phyloP scores from a whole-genome alignment of 1,140 invertebrate genomes.

The Bombus superbus region DNA sequence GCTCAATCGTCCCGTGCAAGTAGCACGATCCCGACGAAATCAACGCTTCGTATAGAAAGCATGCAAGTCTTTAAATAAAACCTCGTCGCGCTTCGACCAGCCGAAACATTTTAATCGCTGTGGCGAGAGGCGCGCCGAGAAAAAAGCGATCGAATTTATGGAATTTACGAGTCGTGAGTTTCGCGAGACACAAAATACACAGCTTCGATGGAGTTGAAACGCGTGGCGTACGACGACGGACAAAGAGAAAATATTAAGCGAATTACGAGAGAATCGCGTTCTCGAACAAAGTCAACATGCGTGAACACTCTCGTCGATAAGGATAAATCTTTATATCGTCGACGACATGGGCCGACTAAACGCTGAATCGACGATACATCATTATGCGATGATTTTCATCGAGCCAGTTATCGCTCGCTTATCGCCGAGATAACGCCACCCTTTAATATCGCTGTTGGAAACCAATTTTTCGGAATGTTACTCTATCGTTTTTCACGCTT shows the following conservation, averaged over 20 bases:
- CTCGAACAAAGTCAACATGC: background rate
- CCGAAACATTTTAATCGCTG: background rate
- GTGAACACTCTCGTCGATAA: background rate
- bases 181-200: no score
- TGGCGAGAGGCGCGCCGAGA: background rate
- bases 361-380: background rate
- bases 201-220: no score
- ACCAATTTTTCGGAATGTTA: slow-evolving; percentile 17
- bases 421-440: slow-evolving; percentile 2
- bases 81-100: background rate
- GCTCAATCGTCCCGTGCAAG: slow-evolving; percentile 38
- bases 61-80: slow-evolving; percentile 22
- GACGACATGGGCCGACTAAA: background rate
- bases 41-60: slow-evolving; percentile 24
- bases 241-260: background rate
- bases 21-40: slow-evolving; percentile 15
- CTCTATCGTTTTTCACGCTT: background rate
- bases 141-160: background rate
- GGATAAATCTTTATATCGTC: background rate
- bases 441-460: background rate
- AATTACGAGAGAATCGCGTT: background rate
- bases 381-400: background rate
- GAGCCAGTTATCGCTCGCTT: background rate
- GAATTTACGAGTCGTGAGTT: background rate
- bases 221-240: no score